Percentiles rank a stretch among this genome's conserved stretches.
Conservation (phyloP, 2,888 invertebrate species). For the Aplocera efformata region DNA sequence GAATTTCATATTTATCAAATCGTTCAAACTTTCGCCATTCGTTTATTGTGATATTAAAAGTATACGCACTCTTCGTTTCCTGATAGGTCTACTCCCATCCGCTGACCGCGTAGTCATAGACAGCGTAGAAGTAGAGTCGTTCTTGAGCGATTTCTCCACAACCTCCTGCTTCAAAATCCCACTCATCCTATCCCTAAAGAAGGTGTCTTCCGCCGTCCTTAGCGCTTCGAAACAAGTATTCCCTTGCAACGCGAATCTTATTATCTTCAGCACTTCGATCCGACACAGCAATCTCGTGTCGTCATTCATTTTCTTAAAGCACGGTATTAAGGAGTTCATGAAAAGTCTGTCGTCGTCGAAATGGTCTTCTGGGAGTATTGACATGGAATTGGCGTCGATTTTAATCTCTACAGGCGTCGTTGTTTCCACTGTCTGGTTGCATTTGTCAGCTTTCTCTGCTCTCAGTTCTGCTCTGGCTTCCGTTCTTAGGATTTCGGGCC, state of each 20-base stretch:
- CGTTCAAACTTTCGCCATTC: too few species aligned
- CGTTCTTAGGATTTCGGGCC: neutral
- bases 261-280: conserved; percentile 68
- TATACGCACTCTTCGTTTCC: conserved; percentile 58
- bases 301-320: conserved; percentile 72
- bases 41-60: too few species aligned
- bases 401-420: conserved; percentile 59
- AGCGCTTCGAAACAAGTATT: conserved; percentile 62
- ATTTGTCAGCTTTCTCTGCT: conserved; percentile 31
- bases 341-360: conserved; percentile 69
- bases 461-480: conserved; percentile 5
- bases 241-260: conserved; percentile 62
- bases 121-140: conserved; percentile 44
- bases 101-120: conserved; percentile 71
- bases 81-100: conserved; percentile 63
- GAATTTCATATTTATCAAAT: too few species aligned
- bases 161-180: conserved; percentile 51
- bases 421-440: conserved; percentile 50
- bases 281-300: conserved; percentile 64
- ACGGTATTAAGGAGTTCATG: conserved; percentile 67
- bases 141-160: conserved; percentile 30
- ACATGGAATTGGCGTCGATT: conserved; percentile 64
- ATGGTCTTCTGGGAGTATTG: conserved; percentile 59
- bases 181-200: conserved; percentile 49
- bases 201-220: conserved; percentile 55